These are phyloP conservation scores for Nylanderia fulva DNA, from an alignment of 1,140 invertebrate genomes.

Conservation along the genomic window DNA sequence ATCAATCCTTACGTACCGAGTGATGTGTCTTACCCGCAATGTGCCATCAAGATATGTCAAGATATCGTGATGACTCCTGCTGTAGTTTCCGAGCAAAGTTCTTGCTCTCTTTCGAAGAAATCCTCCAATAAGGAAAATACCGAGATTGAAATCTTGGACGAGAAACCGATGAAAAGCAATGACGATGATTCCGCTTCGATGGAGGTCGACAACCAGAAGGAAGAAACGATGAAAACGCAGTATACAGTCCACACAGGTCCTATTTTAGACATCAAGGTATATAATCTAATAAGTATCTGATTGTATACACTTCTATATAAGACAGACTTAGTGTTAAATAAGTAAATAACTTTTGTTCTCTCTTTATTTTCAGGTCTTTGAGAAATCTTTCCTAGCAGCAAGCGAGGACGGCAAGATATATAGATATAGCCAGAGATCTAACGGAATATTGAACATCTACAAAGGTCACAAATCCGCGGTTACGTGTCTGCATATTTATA, in stretches of 20 bases:
- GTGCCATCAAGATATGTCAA: neutral
- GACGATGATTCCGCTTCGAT: conserved; percentile 8
- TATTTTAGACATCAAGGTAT: conserved; percentile 85
- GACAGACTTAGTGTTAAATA: neutral
- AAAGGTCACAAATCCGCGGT: conserved; percentile 86
- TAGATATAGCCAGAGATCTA: conserved; percentile 81
- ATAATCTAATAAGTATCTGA: conserved; percentile 31
- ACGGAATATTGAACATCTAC: conserved; percentile 83
- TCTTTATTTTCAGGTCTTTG: conserved; percentile 78
- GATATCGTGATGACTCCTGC: neutral
- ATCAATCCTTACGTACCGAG: conserved; percentile 48
- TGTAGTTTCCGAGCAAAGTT: neutral
- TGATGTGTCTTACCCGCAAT: neutral
- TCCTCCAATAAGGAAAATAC: neutral
- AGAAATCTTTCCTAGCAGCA: conserved; percentile 84
- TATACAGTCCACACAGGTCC: conserved; percentile 83
- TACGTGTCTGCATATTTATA: conserved; percentile 86
- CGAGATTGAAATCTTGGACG: conserved; percentile 56
- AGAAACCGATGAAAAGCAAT: conserved; percentile 34
- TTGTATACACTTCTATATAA: neutral
- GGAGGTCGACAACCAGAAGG: conserved; percentile 25
- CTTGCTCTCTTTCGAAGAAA: neutral
- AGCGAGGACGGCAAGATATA: conserved; percentile 84
- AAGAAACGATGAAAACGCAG: conserved; percentile 69
- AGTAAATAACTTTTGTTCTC: conserved; percentile 25